Evolutionary conservation across 1,140 invertebrate species (phyloP).

Genomic region (Rhopalosiphum padi): DNA sequence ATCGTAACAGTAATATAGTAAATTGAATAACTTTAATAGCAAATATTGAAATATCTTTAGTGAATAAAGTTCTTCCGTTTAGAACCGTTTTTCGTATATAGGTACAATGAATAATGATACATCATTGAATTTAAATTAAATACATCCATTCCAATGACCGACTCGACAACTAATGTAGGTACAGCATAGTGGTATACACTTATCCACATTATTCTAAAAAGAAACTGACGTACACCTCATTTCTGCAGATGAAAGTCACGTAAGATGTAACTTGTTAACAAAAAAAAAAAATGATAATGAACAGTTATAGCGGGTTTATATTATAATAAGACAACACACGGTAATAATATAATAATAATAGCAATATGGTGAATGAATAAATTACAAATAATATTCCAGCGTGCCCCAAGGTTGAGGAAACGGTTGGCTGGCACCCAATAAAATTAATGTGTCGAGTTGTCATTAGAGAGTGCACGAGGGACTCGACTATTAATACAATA

Average conservation of each 20-base stretch:
- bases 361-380: slow-evolving; percentile 15
- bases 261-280: not conserved
- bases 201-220: too few species aligned
- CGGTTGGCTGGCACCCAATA: not conserved
- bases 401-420: not conserved
- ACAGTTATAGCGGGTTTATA: not conserved
- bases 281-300: not conserved
- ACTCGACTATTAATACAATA: slow-evolving; percentile 33
- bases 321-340: not conserved
- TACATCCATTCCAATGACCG: too few species aligned
- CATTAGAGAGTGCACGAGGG: slow-evolving; percentile 42
- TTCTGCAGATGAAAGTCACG: not conserved
- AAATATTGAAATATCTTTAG: too few species aligned
- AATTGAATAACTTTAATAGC: too few species aligned
- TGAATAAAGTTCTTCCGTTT: too few species aligned
- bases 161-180: too few species aligned
- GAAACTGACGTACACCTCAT: not conserved
- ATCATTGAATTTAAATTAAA: too few species aligned
- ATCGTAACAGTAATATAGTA: too few species aligned
- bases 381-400: slow-evolving; percentile 27
- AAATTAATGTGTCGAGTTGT: slow-evolving; percentile 23
- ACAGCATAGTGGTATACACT: too few species aligned
- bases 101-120: too few species aligned
- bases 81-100: too few species aligned
- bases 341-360: not conserved